These are phyloP conservation scores for Phrynocephalus forsythii DNA, from an alignment of 2,797 vertebrate species.

Conservation along the genomic window DNA sequence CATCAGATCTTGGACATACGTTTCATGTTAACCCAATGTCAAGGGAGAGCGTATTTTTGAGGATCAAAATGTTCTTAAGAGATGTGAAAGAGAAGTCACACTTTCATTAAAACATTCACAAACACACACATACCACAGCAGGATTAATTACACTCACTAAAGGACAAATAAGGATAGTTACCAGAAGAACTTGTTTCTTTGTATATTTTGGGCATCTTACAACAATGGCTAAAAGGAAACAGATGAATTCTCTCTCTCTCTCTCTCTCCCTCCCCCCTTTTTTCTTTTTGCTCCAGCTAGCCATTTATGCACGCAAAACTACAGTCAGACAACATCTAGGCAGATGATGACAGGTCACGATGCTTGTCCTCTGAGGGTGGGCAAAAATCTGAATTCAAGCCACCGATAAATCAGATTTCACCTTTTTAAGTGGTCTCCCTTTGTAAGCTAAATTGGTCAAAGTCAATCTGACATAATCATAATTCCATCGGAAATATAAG, in stretches of 20 bases:
- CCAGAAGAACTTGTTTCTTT: slow-evolving; percentile 20
- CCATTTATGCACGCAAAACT: slow-evolving; percentile 10
- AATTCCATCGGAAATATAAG: too few species aligned
- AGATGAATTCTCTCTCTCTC: not conserved
- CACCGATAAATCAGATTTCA: slow-evolving; percentile 6
- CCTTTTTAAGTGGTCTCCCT: not conserved
- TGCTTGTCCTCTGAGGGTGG: not conserved
- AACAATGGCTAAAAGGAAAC: slow-evolving; percentile 34
- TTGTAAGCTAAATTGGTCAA: not conserved
- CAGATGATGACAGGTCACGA: not conserved
- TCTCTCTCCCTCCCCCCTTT: too few species aligned
- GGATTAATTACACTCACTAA: slow-evolving; percentile 9
- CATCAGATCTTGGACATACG: slow-evolving; percentile 19
- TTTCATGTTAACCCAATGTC: slow-evolving; percentile 31
- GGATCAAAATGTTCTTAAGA: slow-evolving; percentile 7
- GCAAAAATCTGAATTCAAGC: slow-evolving; percentile 14
- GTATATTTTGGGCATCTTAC: slow-evolving; percentile 17
- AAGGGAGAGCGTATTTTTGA: slow-evolving; percentile 27
- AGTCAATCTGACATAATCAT: not conserved
- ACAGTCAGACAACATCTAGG: slow-evolving; percentile 16
- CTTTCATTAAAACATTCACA: slow-evolving; percentile 16
- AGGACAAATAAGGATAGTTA: slow-evolving; percentile 34
- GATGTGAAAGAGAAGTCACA: slow-evolving; percentile 34
- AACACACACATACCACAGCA: not conserved
- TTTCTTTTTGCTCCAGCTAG: slow-evolving; percentile 3